Base-by-base conservation (phyloP, 2,797 vertebrate species). In the Falco concolor region DNA sequence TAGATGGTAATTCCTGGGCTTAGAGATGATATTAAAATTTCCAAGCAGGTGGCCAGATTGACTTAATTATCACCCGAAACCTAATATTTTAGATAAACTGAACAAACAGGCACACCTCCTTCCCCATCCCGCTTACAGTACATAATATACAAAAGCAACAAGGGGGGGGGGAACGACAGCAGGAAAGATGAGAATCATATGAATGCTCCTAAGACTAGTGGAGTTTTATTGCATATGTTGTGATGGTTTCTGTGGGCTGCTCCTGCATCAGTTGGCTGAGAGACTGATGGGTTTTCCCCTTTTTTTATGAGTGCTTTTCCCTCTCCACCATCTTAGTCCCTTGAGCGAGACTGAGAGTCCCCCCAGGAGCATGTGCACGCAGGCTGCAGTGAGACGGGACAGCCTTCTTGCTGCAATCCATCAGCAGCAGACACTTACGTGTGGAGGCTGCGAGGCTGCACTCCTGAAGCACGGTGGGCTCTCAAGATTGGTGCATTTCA, bases 401-500 rank as follows among this genome's bases (percentile, higher is more conserved):
- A 61, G 16, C 14, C 12, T 44, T 56, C 64, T 59, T 19, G 17
- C 38, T 60, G 45, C 54, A 75, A 45, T n/a, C 3, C 61, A 54
- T 0, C 38, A 50, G 0, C 72, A 56, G 2, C 40, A 59, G 27
- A 28, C 4, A 12, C 1, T 40, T 20, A 24, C 0, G 0, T 3
- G 13, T 5, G 25, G 60, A 40, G 16, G 24, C 10, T 16, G 32
- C 0, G 1, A 52, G 40, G 61, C 44, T 60, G 65, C 45, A 63
- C 10, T 28, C 34, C 77, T 27, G 42, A 44, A 82, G 32, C 74
- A 60, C 0, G 0, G 28, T 1, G 28, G 75, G 25, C 42, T 61
- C 42, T 53, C 30, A 4, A 56, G 59, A 6, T 24, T 9, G 11
- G 6, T 20, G 19, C 25, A 3, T 56, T 90, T 77, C 5, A 34